Conservation (phyloP, 2,888 invertebrate species). For the Salpingus planirostris region DNA sequence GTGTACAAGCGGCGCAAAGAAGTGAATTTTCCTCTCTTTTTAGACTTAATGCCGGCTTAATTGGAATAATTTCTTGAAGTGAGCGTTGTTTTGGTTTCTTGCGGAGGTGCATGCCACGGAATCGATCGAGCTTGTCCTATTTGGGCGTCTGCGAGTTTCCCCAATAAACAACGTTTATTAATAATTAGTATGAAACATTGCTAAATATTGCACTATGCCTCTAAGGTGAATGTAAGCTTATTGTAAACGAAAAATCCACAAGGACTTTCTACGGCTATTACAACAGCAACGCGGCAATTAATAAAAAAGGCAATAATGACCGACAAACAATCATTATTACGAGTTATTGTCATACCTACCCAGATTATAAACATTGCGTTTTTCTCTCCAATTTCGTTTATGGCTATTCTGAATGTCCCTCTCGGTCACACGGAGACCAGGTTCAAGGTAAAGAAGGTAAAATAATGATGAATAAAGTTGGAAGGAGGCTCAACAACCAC, state of each 20-base stretch:
- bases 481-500: slow-evolving; percentile 16
- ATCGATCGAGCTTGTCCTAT: slow-evolving; percentile 5
- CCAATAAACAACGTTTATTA: slow-evolving; percentile 4
- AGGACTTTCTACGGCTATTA: slow-evolving; percentile 19
- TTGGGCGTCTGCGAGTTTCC: slow-evolving; percentile 4
- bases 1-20: too few species aligned
- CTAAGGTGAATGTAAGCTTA: slow-evolving; percentile 18
- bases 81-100: too few species aligned
- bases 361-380: too few species aligned
- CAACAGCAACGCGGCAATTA: too few species aligned
- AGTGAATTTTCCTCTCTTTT: too few species aligned
- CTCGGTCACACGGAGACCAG: slow-evolving; percentile 16
- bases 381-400: too few species aligned
- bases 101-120: slow-evolving; percentile 1
- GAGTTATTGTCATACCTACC: slow-evolving; percentile 14
- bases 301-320: slow-evolving; percentile 13
- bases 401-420: slow-evolving; percentile 15
- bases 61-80: too few species aligned
- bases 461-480: slow-evolving; percentile 22
- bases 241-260: slow-evolving; percentile 18
- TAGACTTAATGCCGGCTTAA: too few species aligned
- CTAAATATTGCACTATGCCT: slow-evolving; percentile 10
- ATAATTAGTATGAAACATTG: slow-evolving; percentile 6
- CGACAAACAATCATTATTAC: too few species aligned
- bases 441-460: slow-evolving; percentile 22